Evolutionary conservation across 2,113 vertebrate genomes (phyloP), one percentile per base, ranked within the genome.

Genomic region (Accipiter cooperii): DNA sequence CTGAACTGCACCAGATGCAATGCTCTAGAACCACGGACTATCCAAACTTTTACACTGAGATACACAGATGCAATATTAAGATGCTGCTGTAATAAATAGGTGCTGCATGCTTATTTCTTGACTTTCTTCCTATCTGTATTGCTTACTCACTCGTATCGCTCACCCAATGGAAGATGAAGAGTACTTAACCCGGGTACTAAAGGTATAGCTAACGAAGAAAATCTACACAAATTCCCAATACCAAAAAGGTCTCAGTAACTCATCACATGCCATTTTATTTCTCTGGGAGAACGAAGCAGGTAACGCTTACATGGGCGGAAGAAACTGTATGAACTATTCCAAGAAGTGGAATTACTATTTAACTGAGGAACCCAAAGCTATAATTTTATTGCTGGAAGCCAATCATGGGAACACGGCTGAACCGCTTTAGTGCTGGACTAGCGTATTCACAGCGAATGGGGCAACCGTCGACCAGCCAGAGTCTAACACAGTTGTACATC

Each of bases 401-500:
- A 18, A 5, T 25, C 44, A 42, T 1, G 5, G 71, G 38, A 65
- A 33, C 18, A 7, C 3, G 8, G 14, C 60, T 20, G 6, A 79
- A 63, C 29, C 40, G 12, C 46, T 44, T 66, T 46, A 40, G 20
- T 54, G 52, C 26, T 6, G 24, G 31, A 9, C 31, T 8, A 19
- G 5, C 25, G 60, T 10, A 10, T 29, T 52, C 31, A 2, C 29
- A 13, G 36, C 38, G 36, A 57, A 46, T 0, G 3, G 12, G 12
- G 14, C 2, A 4, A 64, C 20, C 2, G 1, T 20, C 29, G 57
- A 13, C 18, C n/a, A 55, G 4, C 12, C 36, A 44, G 19, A 49
- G 15, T 6, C 33, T 24, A 11, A 31, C 61, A 13, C 0, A 4
- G 17, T 18, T 49, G 34, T 1, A 31, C 34, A 26, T 14, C 13